Conservation (phyloP, 2,888 invertebrate genomes). For the Melieria picta region DNA sequence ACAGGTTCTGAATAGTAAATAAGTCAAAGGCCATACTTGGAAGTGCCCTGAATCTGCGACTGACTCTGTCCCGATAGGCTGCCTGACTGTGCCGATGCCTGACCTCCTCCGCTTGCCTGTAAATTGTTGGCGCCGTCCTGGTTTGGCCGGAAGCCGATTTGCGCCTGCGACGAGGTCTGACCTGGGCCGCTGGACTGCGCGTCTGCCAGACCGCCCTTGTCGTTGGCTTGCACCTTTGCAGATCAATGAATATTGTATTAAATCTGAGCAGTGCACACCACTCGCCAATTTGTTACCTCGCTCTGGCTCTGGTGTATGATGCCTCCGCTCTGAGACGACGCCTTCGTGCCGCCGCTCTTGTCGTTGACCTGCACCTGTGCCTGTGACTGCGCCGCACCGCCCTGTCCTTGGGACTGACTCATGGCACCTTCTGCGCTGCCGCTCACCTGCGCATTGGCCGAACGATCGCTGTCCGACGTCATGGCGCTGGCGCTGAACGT, state of each 20-base stretch:
- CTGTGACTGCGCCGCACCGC: conserved; percentile 79
- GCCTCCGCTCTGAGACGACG: conserved; percentile 80
- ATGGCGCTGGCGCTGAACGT: conserved; percentile 86
- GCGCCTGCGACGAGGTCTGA: conserved; percentile 87
- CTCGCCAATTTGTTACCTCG: conserved; percentile 50
- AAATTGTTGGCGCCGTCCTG: conserved; percentile 66
- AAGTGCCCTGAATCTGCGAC: conserved; percentile 84
- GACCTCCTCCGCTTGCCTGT: conserved; percentile 78
- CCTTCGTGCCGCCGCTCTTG: conserved; percentile 79
- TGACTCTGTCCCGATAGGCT: conserved; percentile 81
- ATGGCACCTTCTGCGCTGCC: conserved; percentile 80
- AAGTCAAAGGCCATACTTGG: conserved; percentile 60
- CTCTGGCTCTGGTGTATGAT: conserved; percentile 75
- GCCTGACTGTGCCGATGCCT: conserved; percentile 82
- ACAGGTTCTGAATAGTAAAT: neutral
- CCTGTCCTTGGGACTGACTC: conserved; percentile 80
- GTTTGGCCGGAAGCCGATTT: conserved; percentile 85
- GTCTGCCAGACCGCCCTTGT: conserved; percentile 85
- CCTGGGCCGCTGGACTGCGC: conserved; percentile 87
- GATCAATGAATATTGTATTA: neutral
- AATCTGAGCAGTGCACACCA: neutral
- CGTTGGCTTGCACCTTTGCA: conserved; percentile 82
- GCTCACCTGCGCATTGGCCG: conserved; percentile 72
- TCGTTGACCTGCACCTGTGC: conserved; percentile 80
- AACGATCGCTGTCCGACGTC: conserved; percentile 78